phyloP scores from a whole-genome alignment of 2,113 vertebrate species.

The Leptocoma aspasia region DNA sequence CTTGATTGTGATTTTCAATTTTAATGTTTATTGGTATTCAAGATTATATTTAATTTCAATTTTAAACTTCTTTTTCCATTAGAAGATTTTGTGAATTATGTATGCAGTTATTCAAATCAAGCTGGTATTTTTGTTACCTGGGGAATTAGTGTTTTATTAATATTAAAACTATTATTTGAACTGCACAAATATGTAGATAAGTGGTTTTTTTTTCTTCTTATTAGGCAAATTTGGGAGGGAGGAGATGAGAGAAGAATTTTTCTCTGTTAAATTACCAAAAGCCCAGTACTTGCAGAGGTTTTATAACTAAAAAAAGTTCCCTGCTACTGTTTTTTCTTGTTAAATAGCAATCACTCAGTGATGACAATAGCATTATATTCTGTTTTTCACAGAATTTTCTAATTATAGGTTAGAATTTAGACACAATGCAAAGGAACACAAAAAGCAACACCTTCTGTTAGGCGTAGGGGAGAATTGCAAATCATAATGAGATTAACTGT shows the following conservation, averaged over 20 bases:
- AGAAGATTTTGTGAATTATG: neutral
- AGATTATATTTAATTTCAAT: neutral
- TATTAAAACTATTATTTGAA: neutral
- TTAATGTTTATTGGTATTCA: neutral
- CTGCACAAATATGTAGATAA: neutral
- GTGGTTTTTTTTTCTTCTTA: neutral
- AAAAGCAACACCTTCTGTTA: constrained; percentile 16
- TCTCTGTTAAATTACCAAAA: neutral
- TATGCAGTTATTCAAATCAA: neutral
- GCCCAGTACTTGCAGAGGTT: neutral
- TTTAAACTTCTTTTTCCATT: neutral
- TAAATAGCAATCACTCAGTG: neutral
- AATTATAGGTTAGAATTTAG: neutral
- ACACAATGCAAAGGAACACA: neutral
- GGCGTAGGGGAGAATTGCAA: neutral
- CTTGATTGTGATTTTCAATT: neutral
- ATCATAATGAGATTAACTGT: neutral
- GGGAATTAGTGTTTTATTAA: neutral
- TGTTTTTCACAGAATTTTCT: neutral
- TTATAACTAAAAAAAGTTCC: neutral
- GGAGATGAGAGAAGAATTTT: neutral
- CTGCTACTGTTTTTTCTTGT: neutral
- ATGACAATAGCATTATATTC: constrained; percentile 16
- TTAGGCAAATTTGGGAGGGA: neutral
- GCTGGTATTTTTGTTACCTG: neutral